Conservation (phyloP, 64 coral and sea anemone species). For the Actinia tenebrosa region DNA sequence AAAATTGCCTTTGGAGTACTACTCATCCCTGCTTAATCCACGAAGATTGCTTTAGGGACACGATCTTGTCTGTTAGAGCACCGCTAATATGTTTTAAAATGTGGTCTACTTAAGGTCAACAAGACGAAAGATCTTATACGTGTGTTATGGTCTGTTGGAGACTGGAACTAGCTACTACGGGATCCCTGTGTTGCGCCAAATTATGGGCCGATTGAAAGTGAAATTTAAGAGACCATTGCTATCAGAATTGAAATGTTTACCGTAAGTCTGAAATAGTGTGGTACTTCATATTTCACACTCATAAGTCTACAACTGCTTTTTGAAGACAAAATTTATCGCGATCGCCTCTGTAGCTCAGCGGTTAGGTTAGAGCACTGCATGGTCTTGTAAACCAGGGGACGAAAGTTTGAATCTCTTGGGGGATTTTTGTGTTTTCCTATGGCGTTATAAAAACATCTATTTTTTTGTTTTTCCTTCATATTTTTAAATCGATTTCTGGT, state of each 20-base stretch:
- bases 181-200: neutral
- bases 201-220: neutral
- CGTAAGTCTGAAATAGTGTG: too few relatives aligned
- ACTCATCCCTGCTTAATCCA: neutral
- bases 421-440: neutral
- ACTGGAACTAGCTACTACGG: neutral
- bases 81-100: neutral
- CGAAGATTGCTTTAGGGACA: neutral
- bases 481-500: neutral
- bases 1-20: neutral
- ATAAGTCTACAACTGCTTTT: neutral
- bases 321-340: neutral
- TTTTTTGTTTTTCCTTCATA: neutral
- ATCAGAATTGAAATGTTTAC: too few relatives aligned
- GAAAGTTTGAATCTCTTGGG: conserved; percentile 51
- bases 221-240: too few relatives aligned
- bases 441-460: neutral
- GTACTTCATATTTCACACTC: neutral
- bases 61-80: neutral
- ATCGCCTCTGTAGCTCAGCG: conserved; percentile 45
- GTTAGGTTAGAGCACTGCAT: conserved; percentile 55
- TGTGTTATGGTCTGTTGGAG: neutral
- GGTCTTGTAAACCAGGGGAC: conserved; percentile 58
- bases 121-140: neutral
- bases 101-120: neutral